phyloP scores from a whole-genome alignment of 2,797 vertebrate species.

The Melanotaenia trifasciata region DNA sequence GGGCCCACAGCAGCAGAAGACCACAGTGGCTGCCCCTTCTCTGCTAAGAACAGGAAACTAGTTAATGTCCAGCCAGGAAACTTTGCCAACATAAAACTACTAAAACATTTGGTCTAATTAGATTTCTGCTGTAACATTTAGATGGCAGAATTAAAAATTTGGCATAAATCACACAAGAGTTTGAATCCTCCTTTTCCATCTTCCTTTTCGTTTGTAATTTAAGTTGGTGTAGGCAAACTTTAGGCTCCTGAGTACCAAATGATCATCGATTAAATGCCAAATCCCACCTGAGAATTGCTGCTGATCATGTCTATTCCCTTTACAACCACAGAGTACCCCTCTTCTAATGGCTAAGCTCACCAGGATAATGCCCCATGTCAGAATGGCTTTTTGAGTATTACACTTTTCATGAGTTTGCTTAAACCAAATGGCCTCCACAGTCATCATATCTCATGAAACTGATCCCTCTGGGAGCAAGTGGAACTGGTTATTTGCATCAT shows the following conservation, averaged over 20 bases:
- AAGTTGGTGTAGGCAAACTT: not conserved
- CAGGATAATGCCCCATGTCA: not conserved
- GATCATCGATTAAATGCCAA: not conserved
- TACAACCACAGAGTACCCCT: not conserved
- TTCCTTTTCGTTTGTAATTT: not conserved
- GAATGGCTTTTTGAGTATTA: not conserved
- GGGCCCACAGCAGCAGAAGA: too few relatives aligned
- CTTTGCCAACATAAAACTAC: not conserved
- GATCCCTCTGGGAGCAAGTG: not conserved
- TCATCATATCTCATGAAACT: not conserved
- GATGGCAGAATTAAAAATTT: not conserved
- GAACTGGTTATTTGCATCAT: conserved; percentile 1
- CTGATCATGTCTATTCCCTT: not conserved
- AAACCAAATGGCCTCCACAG: conserved; percentile 1
- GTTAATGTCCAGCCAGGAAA: too few relatives aligned
- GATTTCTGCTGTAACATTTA: not conserved
- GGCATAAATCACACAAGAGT: not conserved
- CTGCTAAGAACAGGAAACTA: not conserved
- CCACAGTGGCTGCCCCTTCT: not conserved
- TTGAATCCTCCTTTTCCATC: not conserved
- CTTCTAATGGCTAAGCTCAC: not conserved
- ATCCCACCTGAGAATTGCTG: not conserved
- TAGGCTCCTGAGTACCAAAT: not conserved
- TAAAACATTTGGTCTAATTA: not conserved
- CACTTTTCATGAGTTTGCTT: not conserved